These are phyloP conservation scores for Xiphophorus couchianus DNA, from an alignment of 2,113 vertebrate genomes.

Conservation along the genomic window DNA sequence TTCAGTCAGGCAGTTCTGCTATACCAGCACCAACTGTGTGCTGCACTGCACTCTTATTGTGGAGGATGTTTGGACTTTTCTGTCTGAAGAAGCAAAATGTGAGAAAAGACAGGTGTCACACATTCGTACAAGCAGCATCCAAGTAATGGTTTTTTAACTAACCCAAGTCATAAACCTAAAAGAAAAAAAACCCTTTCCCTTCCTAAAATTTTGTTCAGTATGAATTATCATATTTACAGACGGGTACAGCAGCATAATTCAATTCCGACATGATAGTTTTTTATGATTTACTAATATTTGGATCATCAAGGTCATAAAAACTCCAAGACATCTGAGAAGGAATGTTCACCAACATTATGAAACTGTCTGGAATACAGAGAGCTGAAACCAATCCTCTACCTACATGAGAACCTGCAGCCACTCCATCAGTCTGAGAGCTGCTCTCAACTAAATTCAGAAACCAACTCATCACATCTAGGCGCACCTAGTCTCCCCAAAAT, in stretches of 20 bases:
- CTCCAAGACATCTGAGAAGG: neutral
- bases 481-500: conserved; percentile 33
- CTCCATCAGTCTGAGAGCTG: conserved; percentile 21
- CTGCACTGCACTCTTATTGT: too few relatives aligned
- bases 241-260: neutral
- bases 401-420: neutral
- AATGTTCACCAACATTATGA: neutral
- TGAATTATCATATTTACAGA: neutral
- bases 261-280: neutral
- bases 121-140: too few relatives aligned
- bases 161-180: neutral
- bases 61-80: too few relatives aligned
- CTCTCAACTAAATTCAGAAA: conserved; percentile 27
- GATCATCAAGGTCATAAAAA: neutral
- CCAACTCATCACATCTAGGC: conserved; percentile 22
- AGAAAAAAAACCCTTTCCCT: neutral
- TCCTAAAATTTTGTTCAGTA: neutral
- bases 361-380: neutral
- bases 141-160: too few relatives aligned
- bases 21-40: too few relatives aligned
- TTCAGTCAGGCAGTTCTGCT: neutral
- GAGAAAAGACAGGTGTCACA: too few relatives aligned
- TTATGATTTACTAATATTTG: neutral
- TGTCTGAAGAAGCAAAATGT: too few relatives aligned
- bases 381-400: conserved; percentile 5